A percentile compares a stretch with the other conserved stretches of the same genome.
phyloP scores from a whole-genome alignment of 2,888 invertebrate genomes.

The Megaustenia siamemsis region DNA sequence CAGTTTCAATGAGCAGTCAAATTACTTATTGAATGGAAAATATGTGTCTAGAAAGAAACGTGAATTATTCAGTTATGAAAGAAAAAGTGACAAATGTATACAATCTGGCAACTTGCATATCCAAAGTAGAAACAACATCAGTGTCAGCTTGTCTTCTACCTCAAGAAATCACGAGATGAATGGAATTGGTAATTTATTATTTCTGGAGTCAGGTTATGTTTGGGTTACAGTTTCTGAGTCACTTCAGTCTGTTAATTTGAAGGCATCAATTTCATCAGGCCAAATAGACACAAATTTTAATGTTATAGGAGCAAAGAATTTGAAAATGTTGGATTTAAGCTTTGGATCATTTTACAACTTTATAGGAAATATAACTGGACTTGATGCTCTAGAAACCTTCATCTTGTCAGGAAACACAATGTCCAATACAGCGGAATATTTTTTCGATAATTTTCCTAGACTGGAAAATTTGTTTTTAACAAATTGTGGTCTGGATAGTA shows the following conservation, averaged over 20 bases:
- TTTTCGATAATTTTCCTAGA: slow-evolving; percentile 14
- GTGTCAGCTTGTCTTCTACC: neutral
- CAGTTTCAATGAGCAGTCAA: neutral
- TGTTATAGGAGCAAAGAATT: neutral
- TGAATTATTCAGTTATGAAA: neutral
- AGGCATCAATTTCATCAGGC: neutral
- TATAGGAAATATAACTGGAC: slow-evolving; percentile 5
- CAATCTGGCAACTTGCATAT: neutral
- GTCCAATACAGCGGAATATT: neutral
- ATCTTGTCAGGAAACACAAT: slow-evolving; percentile 6
- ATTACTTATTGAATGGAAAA: no score
- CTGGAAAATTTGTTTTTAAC: slow-evolving; percentile 10
- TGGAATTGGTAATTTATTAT: no score
- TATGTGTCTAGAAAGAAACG: no score
- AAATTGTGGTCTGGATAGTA: neutral
- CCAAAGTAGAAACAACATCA: neutral
- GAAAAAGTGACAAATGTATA: neutral
- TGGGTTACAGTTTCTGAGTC: neutral
- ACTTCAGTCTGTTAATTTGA: neutral
- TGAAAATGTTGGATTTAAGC: neutral
- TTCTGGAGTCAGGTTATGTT: neutral
- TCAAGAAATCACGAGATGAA: neutral
- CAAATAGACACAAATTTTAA: neutral
- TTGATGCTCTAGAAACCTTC: neutral
- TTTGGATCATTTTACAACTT: neutral